Percentiles rank a stretch among this genome's conserved stretches.
Evolutionary conservation across 1,140 invertebrate genomes (phyloP).

Genomic region (Sitodiplosis mosellana): DNA sequence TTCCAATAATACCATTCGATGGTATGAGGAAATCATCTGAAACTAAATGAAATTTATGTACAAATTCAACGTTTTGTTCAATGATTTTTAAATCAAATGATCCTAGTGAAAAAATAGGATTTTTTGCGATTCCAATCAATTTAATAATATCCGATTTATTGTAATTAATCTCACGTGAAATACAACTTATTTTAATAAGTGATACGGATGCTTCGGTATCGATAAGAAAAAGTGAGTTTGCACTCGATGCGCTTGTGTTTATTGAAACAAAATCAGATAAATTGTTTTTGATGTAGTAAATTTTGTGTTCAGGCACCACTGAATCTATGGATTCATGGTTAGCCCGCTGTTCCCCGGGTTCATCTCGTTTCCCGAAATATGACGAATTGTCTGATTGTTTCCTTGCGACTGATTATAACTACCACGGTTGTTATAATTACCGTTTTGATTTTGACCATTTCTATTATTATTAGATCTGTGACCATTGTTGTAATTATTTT

Average conservation of each 20-base stretch:
- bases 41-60: conserved; percentile 1
- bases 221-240: no score
- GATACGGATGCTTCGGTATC: no score
- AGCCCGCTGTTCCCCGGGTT: no score
- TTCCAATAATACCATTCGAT: not conserved
- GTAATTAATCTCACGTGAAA: not conserved
- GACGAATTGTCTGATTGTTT: not conserved
- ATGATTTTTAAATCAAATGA: not conserved
- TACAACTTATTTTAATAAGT: not conserved
- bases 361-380: no score
- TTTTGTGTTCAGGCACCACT: not conserved
- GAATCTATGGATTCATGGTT: no score
- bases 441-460: not conserved
- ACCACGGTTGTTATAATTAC: not conserved
- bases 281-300: not conserved
- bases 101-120: not conserved
- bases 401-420: not conserved
- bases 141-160: not conserved
- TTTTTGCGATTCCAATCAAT: not conserved
- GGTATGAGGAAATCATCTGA: conserved; percentile 1
- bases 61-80: not conserved
- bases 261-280: not conserved
- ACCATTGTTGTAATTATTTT: not conserved
- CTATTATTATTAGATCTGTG: not conserved
- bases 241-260: no score